Conservation (phyloP, 1,140 invertebrate genomes). For the Monomorium pharaonis region DNA sequence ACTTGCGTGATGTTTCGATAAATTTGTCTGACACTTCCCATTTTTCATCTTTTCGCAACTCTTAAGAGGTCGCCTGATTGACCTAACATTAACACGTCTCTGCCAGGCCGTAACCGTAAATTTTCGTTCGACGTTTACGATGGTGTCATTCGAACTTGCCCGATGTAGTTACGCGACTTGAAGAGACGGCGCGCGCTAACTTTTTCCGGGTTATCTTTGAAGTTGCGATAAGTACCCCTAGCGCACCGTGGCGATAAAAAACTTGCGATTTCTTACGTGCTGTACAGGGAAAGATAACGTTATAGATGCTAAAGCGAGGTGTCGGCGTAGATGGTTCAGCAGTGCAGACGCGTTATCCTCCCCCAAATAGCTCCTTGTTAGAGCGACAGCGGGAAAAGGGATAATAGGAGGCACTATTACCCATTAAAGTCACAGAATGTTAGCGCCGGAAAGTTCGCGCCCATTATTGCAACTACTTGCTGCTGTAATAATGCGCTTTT, state of each 20-base stretch:
- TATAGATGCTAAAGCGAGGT: conserved; percentile 20
- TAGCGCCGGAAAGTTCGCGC: conserved; percentile 46
- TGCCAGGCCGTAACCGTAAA: neutral
- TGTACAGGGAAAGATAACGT: conserved; percentile 41
- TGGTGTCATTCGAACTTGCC: conserved; percentile 11
- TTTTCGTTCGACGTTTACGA: conserved; percentile 26
- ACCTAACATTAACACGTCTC: conserved; percentile 9
- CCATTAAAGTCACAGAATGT: conserved; percentile 62
- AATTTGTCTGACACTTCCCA: neutral
- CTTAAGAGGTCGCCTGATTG: neutral
- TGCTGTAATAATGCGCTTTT: conserved; percentile 51
- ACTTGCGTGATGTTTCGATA: neutral
- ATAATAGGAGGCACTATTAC: conserved; percentile 61
- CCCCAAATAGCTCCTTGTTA: conserved; percentile 67
- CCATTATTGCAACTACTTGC: conserved; percentile 64
- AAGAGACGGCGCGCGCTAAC: conserved; percentile 24
- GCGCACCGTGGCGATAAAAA: conserved; percentile 27
- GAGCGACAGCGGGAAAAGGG: neutral
- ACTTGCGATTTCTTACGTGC: conserved; percentile 50
- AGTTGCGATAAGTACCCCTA: conserved; percentile 36
- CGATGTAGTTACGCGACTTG: conserved; percentile 21
- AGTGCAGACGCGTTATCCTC: conserved; percentile 50
- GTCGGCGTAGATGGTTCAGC: conserved; percentile 25
- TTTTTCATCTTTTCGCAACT: neutral
- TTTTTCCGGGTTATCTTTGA: conserved; percentile 46